Evolutionary conservation across 2,888 invertebrate genomes (phyloP).

Genomic region (Drosophila algonquin): DNA sequence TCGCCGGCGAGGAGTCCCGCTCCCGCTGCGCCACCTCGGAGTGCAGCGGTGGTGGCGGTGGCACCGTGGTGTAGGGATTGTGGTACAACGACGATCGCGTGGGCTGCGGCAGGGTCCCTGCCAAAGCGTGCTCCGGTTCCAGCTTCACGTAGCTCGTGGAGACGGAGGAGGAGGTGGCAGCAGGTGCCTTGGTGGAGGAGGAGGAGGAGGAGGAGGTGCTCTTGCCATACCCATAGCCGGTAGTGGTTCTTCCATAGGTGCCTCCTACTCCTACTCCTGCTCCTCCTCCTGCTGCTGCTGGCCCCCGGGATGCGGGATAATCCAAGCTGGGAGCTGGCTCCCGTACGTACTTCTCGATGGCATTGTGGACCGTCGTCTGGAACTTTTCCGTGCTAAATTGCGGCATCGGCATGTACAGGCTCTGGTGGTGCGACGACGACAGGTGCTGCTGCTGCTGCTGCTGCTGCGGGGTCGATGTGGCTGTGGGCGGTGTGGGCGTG

Average conservation of each 20-base stretch:
- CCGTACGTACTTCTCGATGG: conserved; percentile 70
- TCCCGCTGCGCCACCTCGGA: conserved; percentile 27
- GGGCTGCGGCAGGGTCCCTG: conserved; percentile 25
- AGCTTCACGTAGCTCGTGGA: conserved; percentile 51
- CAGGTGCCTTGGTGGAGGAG: background rate
- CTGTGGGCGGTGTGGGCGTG: conserved; percentile 21
- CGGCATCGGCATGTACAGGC: conserved; percentile 78
- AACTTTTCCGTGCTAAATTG: conserved; percentile 80
- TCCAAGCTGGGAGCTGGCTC: conserved; percentile 66
- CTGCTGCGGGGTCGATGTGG: conserved; percentile 5
- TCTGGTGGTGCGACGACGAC: conserved; percentile 59
- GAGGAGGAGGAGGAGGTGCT: background rate
- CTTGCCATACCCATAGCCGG: conserved; percentile 32
- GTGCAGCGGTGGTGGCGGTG: conserved; percentile 20
- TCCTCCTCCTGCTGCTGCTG: background rate
- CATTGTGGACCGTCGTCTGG: conserved; percentile 67
- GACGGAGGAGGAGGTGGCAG: background rate
- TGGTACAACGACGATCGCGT: conserved; percentile 70
- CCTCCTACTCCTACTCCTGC: background rate
- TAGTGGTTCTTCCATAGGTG: conserved; percentile 22
- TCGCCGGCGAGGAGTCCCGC: conserved; percentile 29
- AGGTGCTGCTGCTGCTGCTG: background rate
- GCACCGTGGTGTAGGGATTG: conserved; percentile 74
- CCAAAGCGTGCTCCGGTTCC: conserved; percentile 47
- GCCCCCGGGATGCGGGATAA: conserved; percentile 32